These are phyloP conservation scores for Malthinus flaveolus DNA, from an alignment of 2,888 invertebrate species.

Conservation along the genomic window DNA sequence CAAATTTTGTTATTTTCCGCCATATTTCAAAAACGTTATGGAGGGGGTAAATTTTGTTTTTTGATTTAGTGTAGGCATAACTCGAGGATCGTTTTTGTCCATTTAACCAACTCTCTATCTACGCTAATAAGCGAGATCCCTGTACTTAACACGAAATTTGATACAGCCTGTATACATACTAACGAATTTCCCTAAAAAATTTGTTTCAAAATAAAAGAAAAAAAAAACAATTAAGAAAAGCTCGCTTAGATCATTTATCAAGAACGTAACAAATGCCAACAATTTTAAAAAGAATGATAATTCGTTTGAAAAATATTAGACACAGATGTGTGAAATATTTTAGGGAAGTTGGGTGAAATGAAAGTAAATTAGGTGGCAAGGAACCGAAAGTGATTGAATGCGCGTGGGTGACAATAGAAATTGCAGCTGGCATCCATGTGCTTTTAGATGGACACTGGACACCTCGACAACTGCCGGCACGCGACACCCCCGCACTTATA, in stretches of 20 bases:
- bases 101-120: too few relatives aligned
- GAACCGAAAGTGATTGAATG: constrained; percentile 44
- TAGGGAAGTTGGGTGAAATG: constrained; percentile 41
- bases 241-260: background rate
- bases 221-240: too few relatives aligned
- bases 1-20: too few relatives aligned
- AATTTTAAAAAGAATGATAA: constrained; percentile 34
- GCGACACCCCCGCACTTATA: constrained; percentile 50
- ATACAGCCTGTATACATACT: too few relatives aligned
- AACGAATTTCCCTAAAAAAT: too few relatives aligned
- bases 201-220: too few relatives aligned
- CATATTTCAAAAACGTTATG: too few relatives aligned
- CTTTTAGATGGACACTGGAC: constrained; percentile 49
- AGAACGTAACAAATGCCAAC: constrained; percentile 20
- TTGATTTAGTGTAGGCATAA: too few relatives aligned
- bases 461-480: constrained; percentile 43
- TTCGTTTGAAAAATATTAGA: constrained; percentile 35
- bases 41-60: too few relatives aligned
- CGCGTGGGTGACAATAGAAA: constrained; percentile 53
- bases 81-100: too few relatives aligned
- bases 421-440: constrained; percentile 52
- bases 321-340: constrained; percentile 47
- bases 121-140: too few relatives aligned
- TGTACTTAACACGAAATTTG: too few relatives aligned
- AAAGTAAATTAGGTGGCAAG: constrained; percentile 50